Percentiles rank a stretch among this genome's conserved stretches.
Conservation (phyloP, 2,888 invertebrate species). For the Drosophila algonquin region DNA sequence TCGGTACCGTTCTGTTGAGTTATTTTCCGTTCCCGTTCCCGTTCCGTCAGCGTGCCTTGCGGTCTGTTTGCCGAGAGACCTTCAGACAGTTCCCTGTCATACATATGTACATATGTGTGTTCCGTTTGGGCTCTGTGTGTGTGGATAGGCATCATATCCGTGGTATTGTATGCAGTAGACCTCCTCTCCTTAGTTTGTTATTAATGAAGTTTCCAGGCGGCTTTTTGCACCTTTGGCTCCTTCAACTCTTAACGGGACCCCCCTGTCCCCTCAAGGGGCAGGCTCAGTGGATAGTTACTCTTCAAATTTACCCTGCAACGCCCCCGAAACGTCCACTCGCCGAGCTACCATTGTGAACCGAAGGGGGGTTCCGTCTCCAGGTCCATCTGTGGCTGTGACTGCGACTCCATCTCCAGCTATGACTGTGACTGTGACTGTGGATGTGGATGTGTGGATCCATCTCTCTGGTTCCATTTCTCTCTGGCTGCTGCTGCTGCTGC, state of each 20-base stretch:
- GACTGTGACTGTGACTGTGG: conserved; percentile 3
- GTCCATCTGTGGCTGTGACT: not conserved
- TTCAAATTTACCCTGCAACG: conserved; percentile 47
- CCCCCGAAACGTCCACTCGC: conserved; percentile 19
- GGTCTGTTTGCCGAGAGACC: conserved; percentile 40
- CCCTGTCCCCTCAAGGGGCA: conserved; percentile 21
- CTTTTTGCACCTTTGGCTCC: conserved; percentile 54
- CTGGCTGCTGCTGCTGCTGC: conserved; percentile 32
- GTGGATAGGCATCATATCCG: conserved; percentile 47
- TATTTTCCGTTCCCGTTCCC: not conserved
- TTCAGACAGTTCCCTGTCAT: conserved; percentile 57
- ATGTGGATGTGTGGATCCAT: not conserved
- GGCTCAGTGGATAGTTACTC: conserved; percentile 41
- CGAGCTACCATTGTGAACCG: conserved; percentile 40
- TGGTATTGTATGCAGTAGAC: conserved; percentile 41
- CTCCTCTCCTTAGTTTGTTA: conserved; percentile 67
- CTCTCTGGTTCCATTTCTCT: conserved; percentile 9
- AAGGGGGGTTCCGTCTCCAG: too few relatives aligned
- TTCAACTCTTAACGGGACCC: conserved; percentile 14
- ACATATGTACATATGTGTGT: too few relatives aligned
- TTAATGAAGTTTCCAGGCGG: conserved; percentile 71
- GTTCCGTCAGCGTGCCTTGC: conserved; percentile 21
- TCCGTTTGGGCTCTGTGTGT: not conserved
- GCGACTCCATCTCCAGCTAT: conserved; percentile 9
- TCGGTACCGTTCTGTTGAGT: not conserved